phyloP scores from a whole-genome alignment of 1,140 invertebrate genomes.

The Caenorhabditis inopinata region DNA sequence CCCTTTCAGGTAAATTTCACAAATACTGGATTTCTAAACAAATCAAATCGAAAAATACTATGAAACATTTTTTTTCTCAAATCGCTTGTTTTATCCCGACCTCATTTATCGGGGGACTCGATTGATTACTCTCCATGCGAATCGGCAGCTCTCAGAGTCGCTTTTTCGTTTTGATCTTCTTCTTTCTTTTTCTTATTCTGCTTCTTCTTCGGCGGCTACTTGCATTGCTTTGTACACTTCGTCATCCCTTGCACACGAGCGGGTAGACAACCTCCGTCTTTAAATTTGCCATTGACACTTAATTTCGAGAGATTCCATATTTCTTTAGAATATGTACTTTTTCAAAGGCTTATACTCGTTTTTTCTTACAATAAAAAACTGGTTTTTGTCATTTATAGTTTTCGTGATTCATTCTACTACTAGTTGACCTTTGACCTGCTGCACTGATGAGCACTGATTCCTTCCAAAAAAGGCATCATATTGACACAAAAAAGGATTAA shows the following conservation, averaged over 20 bases:
- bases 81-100: background rate
- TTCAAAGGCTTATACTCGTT: no score
- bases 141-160: constrained; percentile 20
- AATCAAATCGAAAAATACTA: background rate
- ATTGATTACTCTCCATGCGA: constrained; percentile 26
- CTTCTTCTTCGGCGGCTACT: constrained; percentile 26
- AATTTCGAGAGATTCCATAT: background rate
- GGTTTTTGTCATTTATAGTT: no score
- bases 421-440: no score
- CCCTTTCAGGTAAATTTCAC: no score
- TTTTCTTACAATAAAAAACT: no score
- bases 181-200: background rate
- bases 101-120: background rate
- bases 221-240: constrained; percentile 20
- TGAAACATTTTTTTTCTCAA: no score
- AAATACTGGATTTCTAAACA: no score
- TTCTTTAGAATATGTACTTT: background rate
- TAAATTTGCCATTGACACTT: constrained; percentile 29
- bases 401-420: no score
- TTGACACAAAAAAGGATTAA: background rate
- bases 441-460: no score
- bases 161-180: constrained; percentile 31
- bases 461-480: background rate
- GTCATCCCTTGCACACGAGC: constrained; percentile 1
- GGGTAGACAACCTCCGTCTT: background rate